A percentile compares a stretch with the other conserved stretches of the same genome.
Evolutionary conservation across 1,140 invertebrate genomes (phyloP).

Genomic region (Drosophila gunungcola): DNA sequence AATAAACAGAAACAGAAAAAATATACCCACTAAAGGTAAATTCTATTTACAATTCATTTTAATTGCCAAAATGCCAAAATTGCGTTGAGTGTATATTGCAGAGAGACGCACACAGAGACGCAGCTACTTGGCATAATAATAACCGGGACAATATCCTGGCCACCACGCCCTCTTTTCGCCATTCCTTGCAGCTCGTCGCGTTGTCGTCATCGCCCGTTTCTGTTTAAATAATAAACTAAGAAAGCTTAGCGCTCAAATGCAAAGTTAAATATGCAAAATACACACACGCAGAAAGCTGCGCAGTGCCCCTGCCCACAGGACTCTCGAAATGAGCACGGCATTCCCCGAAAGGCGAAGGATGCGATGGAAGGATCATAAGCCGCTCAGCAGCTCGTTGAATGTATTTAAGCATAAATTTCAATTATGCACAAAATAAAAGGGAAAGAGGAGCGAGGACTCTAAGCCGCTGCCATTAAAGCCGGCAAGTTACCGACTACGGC

Average conservation of each 20-base stretch:
- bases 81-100: not conserved
- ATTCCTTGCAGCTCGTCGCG: constrained; percentile 16
- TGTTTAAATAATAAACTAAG: constrained; percentile 76
- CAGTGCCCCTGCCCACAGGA: not conserved
- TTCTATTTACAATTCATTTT: not conserved
- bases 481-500: constrained; percentile 61
- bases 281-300: constrained; percentile 22
- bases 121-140: constrained; percentile 66
- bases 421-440: constrained; percentile 68
- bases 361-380: constrained; percentile 64
- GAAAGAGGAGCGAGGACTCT: constrained; percentile 24
- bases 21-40: no score
- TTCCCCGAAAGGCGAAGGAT: constrained; percentile 19
- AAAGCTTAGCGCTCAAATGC: constrained; percentile 71
- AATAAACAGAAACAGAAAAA: no score
- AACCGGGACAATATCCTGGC: constrained; percentile 56
- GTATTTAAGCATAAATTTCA: constrained; percentile 75
- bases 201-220: constrained; percentile 49
- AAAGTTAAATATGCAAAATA: constrained; percentile 74
- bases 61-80: no score
- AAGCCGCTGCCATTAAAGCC: constrained; percentile 68
- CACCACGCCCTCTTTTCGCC: not conserved
- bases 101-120: constrained; percentile 4
- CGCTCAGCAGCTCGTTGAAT: constrained; percentile 72
- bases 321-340: constrained; percentile 31